A percentile compares a stretch with the other conserved stretches of the same genome.
phyloP scores from a whole-genome alignment of 2,113 vertebrate species.

The Myrmecophaga tridactyla region DNA sequence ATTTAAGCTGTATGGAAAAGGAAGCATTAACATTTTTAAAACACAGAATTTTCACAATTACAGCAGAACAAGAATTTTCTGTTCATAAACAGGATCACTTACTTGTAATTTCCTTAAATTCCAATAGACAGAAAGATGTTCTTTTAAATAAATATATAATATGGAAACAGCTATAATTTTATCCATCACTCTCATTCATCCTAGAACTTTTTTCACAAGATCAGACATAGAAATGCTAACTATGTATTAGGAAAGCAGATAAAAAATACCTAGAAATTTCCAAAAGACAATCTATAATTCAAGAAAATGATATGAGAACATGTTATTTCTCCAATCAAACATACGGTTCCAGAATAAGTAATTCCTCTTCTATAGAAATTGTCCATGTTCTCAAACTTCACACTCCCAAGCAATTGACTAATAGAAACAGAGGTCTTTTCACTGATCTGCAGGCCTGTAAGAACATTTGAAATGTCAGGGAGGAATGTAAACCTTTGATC shows the following conservation, averaged over 20 bases:
- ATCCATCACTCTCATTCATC: neutral
- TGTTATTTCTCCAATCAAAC: neutral
- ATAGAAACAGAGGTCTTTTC: slow-evolving; percentile 63
- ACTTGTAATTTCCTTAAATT: neutral
- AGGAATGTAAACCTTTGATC: neutral
- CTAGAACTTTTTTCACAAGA: neutral
- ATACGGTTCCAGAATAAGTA: slow-evolving; percentile 80
- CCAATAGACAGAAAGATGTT: neutral
- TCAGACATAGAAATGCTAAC: neutral
- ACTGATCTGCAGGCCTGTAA: slow-evolving; percentile 80
- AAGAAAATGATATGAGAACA: neutral
- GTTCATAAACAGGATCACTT: neutral
- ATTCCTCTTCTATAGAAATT: slow-evolving; percentile 80
- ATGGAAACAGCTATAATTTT: neutral
- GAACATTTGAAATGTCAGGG: neutral
- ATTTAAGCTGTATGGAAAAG: slow-evolving; percentile 70
- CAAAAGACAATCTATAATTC: neutral
- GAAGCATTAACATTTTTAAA: neutral
- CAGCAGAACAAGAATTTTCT: neutral
- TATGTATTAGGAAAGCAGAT: neutral
- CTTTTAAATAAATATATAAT: neutral
- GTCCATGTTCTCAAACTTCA: slow-evolving; percentile 76
- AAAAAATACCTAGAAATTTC: neutral
- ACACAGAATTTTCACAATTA: neutral
- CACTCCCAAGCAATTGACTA: slow-evolving; percentile 51